A percentile compares a stretch with the other conserved stretches of the same genome.
phyloP scores from a whole-genome alignment of 2,888 invertebrate species.

The Yponomeuta plumbellus region DNA sequence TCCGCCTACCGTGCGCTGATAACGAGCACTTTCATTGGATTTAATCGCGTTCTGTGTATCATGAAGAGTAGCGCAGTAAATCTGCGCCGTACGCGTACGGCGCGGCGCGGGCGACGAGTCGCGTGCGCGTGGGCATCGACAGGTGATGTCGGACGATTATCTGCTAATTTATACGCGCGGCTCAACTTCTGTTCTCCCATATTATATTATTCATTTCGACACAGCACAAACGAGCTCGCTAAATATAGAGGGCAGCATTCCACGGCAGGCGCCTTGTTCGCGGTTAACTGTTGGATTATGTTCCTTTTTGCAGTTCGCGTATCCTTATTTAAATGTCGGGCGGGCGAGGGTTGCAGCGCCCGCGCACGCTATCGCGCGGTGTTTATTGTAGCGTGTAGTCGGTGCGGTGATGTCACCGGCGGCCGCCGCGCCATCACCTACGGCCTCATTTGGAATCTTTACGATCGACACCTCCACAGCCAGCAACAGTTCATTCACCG shows the following conservation, averaged over 20 bases:
- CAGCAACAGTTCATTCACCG: conserved; percentile 67
- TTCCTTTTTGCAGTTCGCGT: conserved; percentile 39
- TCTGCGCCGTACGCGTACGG: conserved; percentile 31
- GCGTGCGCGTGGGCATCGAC: conserved; percentile 54
- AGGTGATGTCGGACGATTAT: conserved; percentile 65
- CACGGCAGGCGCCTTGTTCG: conserved; percentile 51
- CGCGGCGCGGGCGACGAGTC: conserved; percentile 27
- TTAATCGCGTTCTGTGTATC: not conserved
- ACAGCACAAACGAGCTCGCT: conserved; percentile 63
- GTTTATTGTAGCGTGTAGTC: conserved; percentile 45
- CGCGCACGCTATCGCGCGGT: conserved; percentile 31
- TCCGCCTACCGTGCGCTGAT: conserved; percentile 28
- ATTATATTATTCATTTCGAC: conserved; percentile 64
- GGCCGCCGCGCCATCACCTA: conserved; percentile 45
- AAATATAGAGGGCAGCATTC: conserved; percentile 67
- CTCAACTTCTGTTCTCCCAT: conserved; percentile 65
- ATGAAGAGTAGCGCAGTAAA: conserved; percentile 41
- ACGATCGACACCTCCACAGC: conserved; percentile 70
- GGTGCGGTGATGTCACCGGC: conserved; percentile 64
- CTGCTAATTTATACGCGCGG: conserved; percentile 66
- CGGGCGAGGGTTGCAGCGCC: conserved; percentile 1
- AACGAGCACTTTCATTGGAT: not conserved
- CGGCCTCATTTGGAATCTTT: conserved; percentile 67
- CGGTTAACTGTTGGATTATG: conserved; percentile 52
- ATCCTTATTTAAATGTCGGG: conserved; percentile 7